phyloP scores from a whole-genome alignment of 2,797 vertebrate species.

The Crocodylus rhombifer region DNA sequence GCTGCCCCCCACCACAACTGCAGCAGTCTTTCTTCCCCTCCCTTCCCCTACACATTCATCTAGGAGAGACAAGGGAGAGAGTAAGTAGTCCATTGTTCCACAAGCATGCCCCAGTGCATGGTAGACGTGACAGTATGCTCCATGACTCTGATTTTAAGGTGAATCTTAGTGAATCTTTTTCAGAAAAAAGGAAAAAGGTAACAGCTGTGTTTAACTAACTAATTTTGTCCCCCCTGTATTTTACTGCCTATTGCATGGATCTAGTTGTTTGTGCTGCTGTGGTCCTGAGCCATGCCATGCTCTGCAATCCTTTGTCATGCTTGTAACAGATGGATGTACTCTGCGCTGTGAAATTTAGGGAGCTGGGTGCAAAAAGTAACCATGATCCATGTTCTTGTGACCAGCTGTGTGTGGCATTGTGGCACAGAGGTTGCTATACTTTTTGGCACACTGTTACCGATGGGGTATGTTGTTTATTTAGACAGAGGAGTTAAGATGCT shows the following conservation, averaged over 20 bases:
- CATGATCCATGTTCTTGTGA: neutral
- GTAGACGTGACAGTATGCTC: neutral
- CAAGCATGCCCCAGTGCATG: neutral
- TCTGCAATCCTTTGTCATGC: neutral
- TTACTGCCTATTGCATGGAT: neutral
- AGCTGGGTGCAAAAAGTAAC: neutral
- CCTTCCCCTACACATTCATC: rapidly evolving
- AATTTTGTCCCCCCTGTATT: rapidly evolving
- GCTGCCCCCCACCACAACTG: neutral
- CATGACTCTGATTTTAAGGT: neutral
- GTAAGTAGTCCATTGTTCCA: neutral
- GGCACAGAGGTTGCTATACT: neutral
- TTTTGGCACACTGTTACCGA: rapidly evolving
- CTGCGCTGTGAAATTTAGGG: neutral
- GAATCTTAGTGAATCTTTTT: neutral
- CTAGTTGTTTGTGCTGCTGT: neutral
- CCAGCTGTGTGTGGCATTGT: neutral
- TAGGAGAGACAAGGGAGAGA: neutral
- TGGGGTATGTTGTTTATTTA: rapidly evolving
- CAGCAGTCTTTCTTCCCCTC: neutral
- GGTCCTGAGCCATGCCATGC: rapidly evolving
- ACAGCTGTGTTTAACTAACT: neutral
- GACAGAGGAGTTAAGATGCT: neutral
- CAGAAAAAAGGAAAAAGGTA: neutral
- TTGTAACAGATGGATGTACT: neutral